Evolutionary conservation across 1,140 invertebrate genomes (phyloP), one percentile per base, ranked within the genome.

Genomic region (Gerris buenoi): DNA sequence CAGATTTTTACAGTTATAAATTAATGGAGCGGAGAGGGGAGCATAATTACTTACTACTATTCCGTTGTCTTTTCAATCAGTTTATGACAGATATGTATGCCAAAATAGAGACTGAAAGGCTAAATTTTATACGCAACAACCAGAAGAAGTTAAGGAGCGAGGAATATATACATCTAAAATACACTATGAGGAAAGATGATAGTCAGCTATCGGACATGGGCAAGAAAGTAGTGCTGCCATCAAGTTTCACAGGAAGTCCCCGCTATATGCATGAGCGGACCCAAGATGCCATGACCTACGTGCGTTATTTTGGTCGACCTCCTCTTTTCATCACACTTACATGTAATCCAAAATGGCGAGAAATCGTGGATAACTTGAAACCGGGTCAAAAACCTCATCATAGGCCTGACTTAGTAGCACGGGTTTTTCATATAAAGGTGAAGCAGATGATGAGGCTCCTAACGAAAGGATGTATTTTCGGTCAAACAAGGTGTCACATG

Each of bases 271-370:
- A 80, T n/a, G 72, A 78, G 71, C 64, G 72, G 15, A 73, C 71
- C 57, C 77, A 79, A 71, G 80, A 83, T 74, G 76, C 77, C 1
- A 78, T 81, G 75, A 70, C 75, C 1, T 77, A 75, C 67, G 77
- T 79, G 2, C 65, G 71, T 14, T 65, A 72, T 57, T 78, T 73
- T 75, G 80, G 66, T 61, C 27, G 69, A 65, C 74, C 77, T 69
- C 72, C 76, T 72, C 73, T 78, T 63, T 76, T 79, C 72, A 76
- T 80, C 66, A 81, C 78, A 62, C 71, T 74, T 65, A 71, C 60
- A 2, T 69, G 69, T 46, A 71, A 71, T 65, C 62, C 71, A 23
- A 66, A 65, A 25, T 73, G 70, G 76, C 68, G 2, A 56, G 64
- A 71, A 65, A 68, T 71, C 59, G 69, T 74, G 68, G 14, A 33